A percentile compares a stretch with the other conserved stretches of the same genome.
Evolutionary conservation across 1,140 invertebrate genomes (phyloP).

Genomic region (Papilio glaucus): DNA sequence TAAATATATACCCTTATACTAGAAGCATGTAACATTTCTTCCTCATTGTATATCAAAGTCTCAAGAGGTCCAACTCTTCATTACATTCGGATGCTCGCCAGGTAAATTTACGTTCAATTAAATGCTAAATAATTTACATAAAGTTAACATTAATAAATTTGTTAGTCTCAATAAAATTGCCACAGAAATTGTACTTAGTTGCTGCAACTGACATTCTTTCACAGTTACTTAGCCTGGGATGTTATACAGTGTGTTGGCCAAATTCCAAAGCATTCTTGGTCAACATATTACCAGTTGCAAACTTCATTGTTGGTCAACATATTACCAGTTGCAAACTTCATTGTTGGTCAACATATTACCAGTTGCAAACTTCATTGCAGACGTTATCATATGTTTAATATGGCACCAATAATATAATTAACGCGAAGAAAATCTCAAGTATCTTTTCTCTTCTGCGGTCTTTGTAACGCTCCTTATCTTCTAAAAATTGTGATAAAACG

Average conservation of each 20-base stretch:
- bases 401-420: neutral
- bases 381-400: neutral
- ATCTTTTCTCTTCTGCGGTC: too few relatives aligned
- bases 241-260: constrained; percentile 11
- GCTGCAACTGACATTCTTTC: constrained; percentile 1
- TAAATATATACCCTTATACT: too few relatives aligned
- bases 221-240: constrained; percentile 8
- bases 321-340: too few relatives aligned
- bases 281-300: constrained; percentile 13
- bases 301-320: constrained; percentile 26
- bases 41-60: neutral
- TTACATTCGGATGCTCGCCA: neutral
- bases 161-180: neutral
- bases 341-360: constrained; percentile 26
- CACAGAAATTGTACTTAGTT: neutral
- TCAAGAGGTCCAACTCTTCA: neutral
- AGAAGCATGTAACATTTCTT: neutral
- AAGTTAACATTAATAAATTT: neutral
- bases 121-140: neutral
- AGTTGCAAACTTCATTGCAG: constrained; percentile 15
- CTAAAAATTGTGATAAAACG: too few relatives aligned
- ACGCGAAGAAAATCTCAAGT: too few relatives aligned
- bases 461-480: too few relatives aligned
- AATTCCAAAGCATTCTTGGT: constrained; percentile 27
- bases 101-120: neutral